phyloP scores from a whole-genome alignment of 2,888 invertebrate genomes.

The Xestobium rufovillosum region DNA sequence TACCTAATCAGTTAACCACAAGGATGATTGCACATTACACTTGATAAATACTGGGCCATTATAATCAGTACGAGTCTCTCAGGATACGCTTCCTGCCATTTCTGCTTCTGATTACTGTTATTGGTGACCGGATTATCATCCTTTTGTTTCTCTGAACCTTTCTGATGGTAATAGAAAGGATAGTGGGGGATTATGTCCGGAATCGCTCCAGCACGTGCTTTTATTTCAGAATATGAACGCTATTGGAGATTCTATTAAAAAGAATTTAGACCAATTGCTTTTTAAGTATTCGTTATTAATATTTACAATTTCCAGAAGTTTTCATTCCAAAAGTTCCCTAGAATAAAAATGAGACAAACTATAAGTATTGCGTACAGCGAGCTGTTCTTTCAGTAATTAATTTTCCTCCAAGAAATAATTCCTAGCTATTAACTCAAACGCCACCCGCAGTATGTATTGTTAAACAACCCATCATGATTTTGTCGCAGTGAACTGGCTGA shows the following conservation, averaged over 20 bases:
- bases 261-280: too few relatives aligned
- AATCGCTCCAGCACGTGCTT: slow-evolving; percentile 26
- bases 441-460: too few relatives aligned
- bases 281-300: too few relatives aligned
- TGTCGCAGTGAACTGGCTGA: too few relatives aligned
- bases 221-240: slow-evolving; percentile 27
- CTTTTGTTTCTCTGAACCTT: slow-evolving; percentile 35
- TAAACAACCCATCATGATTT: too few relatives aligned
- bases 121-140: slow-evolving; percentile 32
- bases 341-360: too few relatives aligned
- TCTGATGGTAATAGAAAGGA: slow-evolving; percentile 36
- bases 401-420: too few relatives aligned
- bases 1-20: slow-evolving; percentile 38
- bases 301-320: too few relatives aligned
- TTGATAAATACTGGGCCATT: slow-evolving; percentile 37
- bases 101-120: slow-evolving; percentile 30
- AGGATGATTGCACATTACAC: slow-evolving; percentile 39
- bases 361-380: too few relatives aligned
- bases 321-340: too few relatives aligned
- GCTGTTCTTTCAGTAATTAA: too few relatives aligned
- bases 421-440: too few relatives aligned
- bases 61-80: slow-evolving; percentile 24
- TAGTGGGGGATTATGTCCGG: slow-evolving; percentile 31
- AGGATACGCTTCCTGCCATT: slow-evolving; percentile 20
- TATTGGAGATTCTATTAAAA: slow-evolving; percentile 32